These are phyloP conservation scores for Drosophila demipolita DNA, from an alignment of 2,888 invertebrate species.

Conservation along the genomic window DNA sequence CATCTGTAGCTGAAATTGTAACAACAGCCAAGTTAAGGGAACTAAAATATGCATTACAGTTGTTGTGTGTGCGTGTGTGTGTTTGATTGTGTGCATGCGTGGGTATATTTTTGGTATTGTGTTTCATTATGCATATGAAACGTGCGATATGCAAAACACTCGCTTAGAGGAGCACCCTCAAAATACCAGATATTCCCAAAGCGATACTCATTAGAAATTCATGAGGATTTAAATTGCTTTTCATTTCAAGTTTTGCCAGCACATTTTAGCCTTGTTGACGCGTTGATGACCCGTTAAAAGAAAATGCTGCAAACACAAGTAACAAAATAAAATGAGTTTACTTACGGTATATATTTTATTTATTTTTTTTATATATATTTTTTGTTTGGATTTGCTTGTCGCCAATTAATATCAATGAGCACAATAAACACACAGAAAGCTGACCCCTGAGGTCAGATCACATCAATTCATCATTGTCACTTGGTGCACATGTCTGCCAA, in stretches of 20 bases:
- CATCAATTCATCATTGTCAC: constrained; percentile 70
- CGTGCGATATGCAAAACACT: constrained; percentile 23
- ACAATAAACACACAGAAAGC: background rate
- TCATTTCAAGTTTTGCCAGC: constrained; percentile 28
- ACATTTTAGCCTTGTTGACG: constrained; percentile 10
- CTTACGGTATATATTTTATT: background rate
- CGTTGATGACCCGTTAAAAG: constrained; percentile 13
- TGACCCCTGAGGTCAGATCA: constrained; percentile 11
- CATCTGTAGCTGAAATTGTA: constrained; percentile 27
- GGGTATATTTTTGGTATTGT: constrained; percentile 26
- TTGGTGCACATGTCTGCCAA: constrained; percentile 24
- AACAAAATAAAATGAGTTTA: constrained; percentile 5
- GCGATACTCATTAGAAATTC: constrained; percentile 45
- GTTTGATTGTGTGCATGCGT: constrained; percentile 23
- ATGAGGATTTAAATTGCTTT: constrained; percentile 49
- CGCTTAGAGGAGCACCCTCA: constrained; percentile 17
- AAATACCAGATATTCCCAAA: constrained; percentile 19
- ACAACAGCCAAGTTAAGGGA: constrained; percentile 9
- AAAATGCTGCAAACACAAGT: background rate
- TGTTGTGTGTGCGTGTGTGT: background rate
- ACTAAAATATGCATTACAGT: constrained; percentile 31
- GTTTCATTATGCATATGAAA: constrained; percentile 68
- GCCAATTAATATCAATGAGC: constrained; percentile 28
- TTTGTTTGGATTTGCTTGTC: constrained; percentile 2
- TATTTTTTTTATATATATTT: background rate